Percentiles rank a stretch among this genome's conserved stretches.
Evolutionary conservation across 1,140 invertebrate species (phyloP).

Genomic region (Drosophila sproati): DNA sequence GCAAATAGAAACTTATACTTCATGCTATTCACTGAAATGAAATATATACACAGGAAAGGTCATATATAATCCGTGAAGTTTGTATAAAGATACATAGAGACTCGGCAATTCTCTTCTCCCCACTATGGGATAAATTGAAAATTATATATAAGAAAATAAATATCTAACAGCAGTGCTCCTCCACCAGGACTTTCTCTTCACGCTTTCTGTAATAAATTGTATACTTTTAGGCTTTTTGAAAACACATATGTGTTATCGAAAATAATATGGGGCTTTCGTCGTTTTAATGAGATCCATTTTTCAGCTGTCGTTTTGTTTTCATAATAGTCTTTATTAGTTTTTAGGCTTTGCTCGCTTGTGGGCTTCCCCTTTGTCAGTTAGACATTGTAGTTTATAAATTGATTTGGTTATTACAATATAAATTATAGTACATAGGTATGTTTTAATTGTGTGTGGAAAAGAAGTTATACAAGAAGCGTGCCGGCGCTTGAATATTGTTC

Average conservation of each 20-base stretch:
- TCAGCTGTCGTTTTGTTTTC: slow-evolving; percentile 13
- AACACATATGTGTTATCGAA: slow-evolving; percentile 35
- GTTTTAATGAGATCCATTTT: slow-evolving; percentile 9
- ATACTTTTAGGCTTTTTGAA: slow-evolving; percentile 18
- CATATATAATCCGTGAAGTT: no score
- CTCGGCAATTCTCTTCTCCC: no score
- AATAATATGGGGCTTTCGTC: slow-evolving; percentile 13
- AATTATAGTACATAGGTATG: slow-evolving; percentile 39
- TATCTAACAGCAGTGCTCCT: no score
- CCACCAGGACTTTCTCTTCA: no score
- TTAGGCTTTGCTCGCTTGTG: slow-evolving; percentile 51
- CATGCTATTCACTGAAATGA: no score
- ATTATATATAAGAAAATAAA: no score
- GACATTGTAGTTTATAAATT: slow-evolving; percentile 46
- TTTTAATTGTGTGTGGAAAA: slow-evolving; percentile 1
- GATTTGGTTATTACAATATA: slow-evolving; percentile 63
- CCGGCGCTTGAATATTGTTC: slow-evolving; percentile 42
- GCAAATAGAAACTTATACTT: no score
- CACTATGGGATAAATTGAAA: no score
- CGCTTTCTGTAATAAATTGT: background rate
- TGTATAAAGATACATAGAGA: no score
- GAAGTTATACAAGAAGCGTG: slow-evolving; percentile 55
- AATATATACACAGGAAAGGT: no score
- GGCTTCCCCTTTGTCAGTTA: slow-evolving; percentile 34
- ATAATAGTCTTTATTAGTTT: slow-evolving; percentile 76